These are phyloP conservation scores for Caenorhabditis macrosperma DNA, from an alignment of 2,888 invertebrate genomes.

Conservation along the genomic window DNA sequence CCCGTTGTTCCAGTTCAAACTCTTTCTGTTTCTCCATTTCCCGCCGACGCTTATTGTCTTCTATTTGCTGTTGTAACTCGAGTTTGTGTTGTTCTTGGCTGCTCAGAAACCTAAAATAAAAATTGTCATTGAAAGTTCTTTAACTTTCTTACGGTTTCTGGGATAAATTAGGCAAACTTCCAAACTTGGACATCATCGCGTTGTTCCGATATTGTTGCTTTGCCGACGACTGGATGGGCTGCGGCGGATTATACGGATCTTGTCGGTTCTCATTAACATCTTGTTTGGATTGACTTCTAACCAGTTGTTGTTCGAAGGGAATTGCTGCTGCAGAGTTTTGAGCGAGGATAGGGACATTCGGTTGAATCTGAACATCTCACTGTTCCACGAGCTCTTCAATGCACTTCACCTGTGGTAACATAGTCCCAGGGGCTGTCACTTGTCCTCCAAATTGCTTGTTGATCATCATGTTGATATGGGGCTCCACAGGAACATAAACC, in stretches of 20 bases:
- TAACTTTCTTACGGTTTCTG: conserved; percentile 24
- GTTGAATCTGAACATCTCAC: conserved; percentile 32
- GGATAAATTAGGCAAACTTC: conserved; percentile 53
- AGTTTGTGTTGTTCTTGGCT: conserved; percentile 63
- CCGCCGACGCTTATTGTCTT: conserved; percentile 67
- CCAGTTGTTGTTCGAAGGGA: background rate
- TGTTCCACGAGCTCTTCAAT: background rate
- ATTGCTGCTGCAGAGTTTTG: conserved; percentile 13
- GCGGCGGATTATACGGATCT: background rate
- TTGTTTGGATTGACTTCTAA: conserved; percentile 32
- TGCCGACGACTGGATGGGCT: conserved; percentile 13
- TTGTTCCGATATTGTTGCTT: conserved; percentile 43
- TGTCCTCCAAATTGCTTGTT: conserved; percentile 65
- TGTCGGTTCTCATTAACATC: conserved; percentile 32
- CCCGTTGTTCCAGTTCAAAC: conserved; percentile 66
- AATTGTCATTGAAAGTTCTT: background rate
- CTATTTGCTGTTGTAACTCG: conserved; percentile 70
- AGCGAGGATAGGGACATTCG: conserved; percentile 20
- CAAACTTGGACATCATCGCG: conserved; percentile 31
- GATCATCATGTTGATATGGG: conserved; percentile 69
- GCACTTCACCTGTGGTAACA: conserved; percentile 36
- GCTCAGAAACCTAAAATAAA: conserved; percentile 27
- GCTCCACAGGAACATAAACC: conserved; percentile 69
- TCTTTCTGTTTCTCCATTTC: conserved; percentile 71
- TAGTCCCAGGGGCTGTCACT: background rate